Evolutionary conservation across 2,888 invertebrate genomes (phyloP).

Genomic region (Eledona agricola): DNA sequence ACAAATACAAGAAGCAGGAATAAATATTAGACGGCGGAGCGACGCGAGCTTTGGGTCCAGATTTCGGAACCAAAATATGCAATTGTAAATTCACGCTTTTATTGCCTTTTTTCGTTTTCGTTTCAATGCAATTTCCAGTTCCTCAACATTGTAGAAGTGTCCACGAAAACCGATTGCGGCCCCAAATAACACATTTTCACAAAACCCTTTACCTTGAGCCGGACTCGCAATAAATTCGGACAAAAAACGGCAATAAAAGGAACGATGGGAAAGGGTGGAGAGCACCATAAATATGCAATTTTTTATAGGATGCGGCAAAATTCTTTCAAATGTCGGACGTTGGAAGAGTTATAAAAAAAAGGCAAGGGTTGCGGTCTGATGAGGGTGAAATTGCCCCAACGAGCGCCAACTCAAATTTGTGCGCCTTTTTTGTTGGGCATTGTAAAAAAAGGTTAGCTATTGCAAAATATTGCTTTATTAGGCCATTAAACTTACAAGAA

Average conservation of each 20-base stretch:
- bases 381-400: slow-evolving; percentile 33
- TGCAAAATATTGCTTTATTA: too few relatives aligned
- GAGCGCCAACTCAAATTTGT: too few relatives aligned
- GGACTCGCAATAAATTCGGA: slow-evolving; percentile 17
- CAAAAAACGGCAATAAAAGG: slow-evolving; percentile 19
- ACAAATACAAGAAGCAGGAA: slow-evolving; percentile 12
- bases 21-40: slow-evolving; percentile 28
- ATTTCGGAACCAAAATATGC: too few relatives aligned
- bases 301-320: slow-evolving; percentile 27
- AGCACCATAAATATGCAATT: slow-evolving; percentile 32
- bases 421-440: too few relatives aligned
- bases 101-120: too few relatives aligned
- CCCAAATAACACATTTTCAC: slow-evolving; percentile 2
- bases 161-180: background rate
- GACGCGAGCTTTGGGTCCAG: slow-evolving; percentile 21
- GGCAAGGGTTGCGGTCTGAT: slow-evolving; percentile 35
- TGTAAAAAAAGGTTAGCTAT: too few relatives aligned
- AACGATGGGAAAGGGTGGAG: slow-evolving; percentile 12
- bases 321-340: slow-evolving; percentile 20
- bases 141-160: too few relatives aligned
- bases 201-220: slow-evolving; percentile 23
- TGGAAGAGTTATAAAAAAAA: too few relatives aligned
- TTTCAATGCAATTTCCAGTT: too few relatives aligned
- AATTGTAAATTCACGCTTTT: too few relatives aligned
- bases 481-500: too few relatives aligned